Evolutionary conservation across 1,140 invertebrate species (phyloP).

Genomic region (Papilio polyxenes): DNA sequence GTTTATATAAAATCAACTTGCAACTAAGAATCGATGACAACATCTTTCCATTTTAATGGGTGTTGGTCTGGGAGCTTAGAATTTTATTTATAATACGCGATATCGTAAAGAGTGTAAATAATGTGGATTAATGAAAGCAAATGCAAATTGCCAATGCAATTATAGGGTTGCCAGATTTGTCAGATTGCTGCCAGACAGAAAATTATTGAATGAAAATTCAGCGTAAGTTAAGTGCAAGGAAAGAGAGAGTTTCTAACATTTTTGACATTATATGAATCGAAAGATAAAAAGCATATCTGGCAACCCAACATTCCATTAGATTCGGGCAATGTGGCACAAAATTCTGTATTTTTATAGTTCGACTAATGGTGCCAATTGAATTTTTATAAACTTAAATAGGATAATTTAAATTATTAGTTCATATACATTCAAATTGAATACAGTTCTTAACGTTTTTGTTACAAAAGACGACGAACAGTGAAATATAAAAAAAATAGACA

Average conservation of each 20-base stretch:
- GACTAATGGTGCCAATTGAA: slow-evolving; percentile 37
- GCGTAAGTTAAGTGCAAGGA: too few species aligned
- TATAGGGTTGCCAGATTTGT: slow-evolving; percentile 14
- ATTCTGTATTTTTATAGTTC: slow-evolving; percentile 35
- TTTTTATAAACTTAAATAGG: slow-evolving; percentile 30
- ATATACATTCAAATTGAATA: neutral
- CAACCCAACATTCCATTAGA: neutral
- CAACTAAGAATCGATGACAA: neutral
- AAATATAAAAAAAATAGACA: slow-evolving; percentile 18
- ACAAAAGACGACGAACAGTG: neutral
- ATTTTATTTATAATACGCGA: neutral
- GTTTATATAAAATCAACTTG: too few species aligned
- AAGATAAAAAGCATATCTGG: neutral
- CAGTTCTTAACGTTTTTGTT: neutral
- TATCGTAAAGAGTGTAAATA: neutral
- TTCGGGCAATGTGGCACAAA: slow-evolving; percentile 25
- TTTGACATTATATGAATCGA: neutral
- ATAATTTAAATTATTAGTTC: neutral
- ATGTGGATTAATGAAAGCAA: neutral
- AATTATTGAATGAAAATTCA: neutral
- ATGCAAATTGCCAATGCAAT: slow-evolving; percentile 16
- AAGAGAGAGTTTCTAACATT: too few species aligned
- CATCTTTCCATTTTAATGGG: neutral
- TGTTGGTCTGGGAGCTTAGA: neutral
- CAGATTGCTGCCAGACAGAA: neutral